Conservation (phyloP, 2,113 vertebrate species). For the Chaetodon trifascialis region DNA sequence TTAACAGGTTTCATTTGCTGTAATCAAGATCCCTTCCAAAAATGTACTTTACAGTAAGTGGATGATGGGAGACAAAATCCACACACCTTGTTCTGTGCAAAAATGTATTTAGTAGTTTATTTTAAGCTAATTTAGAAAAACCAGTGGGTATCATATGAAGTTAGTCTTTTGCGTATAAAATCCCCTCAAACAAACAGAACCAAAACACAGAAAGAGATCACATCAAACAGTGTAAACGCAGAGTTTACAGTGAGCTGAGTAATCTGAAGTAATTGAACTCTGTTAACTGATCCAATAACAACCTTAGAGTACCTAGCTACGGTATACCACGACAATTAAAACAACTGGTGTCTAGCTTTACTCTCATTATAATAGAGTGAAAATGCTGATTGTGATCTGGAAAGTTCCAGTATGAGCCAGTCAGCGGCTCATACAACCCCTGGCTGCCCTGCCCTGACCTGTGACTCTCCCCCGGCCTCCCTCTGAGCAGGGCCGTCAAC, state of each 20-base stretch:
- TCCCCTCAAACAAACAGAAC: not conserved
- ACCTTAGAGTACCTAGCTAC: not conserved
- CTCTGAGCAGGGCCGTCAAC: conserved; percentile 36
- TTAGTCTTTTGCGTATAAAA: not conserved
- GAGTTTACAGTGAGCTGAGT: not conserved
- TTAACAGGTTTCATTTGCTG: not conserved
- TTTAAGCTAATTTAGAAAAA: not conserved
- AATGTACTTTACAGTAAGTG: not conserved
- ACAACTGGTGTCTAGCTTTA: not conserved
- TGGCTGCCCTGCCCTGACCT: conserved; percentile 35
- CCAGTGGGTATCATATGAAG: not conserved
- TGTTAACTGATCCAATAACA: not conserved
- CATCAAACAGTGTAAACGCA: not conserved
- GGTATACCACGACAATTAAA: not conserved
- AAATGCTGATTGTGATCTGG: conserved; percentile 26
- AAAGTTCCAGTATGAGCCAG: conserved; percentile 21
- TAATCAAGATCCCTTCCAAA: not conserved
- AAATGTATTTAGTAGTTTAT: not conserved
- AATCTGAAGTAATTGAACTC: not conserved
- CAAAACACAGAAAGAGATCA: conserved; percentile 3
- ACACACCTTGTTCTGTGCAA: not conserved
- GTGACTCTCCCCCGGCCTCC: conserved; percentile 41
- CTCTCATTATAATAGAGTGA: not conserved
- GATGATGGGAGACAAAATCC: not conserved
- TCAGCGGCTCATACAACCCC: conserved; percentile 11